phyloP scores from a whole-genome alignment of 2,797 vertebrate species.

The Aratinga solstitialis region DNA sequence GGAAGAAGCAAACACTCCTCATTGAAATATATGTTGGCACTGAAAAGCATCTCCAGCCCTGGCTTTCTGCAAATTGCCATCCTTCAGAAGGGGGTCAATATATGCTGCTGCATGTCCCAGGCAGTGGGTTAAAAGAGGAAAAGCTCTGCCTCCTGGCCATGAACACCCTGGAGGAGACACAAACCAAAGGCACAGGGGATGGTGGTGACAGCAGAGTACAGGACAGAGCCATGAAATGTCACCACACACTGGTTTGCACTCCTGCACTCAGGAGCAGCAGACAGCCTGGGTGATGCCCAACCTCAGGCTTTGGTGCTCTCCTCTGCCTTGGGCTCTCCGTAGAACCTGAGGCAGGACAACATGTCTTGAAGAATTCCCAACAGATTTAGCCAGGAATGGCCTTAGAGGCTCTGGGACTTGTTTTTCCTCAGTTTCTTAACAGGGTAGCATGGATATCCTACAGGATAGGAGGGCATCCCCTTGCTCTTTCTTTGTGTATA shows the following conservation, averaged over 20 bases:
- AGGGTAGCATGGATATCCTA: background rate
- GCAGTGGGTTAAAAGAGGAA: background rate
- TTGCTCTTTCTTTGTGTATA: background rate
- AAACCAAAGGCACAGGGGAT: background rate
- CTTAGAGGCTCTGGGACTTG: background rate
- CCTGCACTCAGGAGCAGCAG: background rate
- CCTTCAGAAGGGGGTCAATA: background rate
- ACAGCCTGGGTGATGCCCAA: fast-evolving
- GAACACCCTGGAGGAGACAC: background rate
- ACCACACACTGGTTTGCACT: background rate
- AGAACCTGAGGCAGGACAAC: background rate
- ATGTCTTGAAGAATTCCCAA: background rate
- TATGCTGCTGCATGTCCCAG: background rate
- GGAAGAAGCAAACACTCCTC: background rate
- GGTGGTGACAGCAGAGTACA: fast-evolving
- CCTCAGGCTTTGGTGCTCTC: background rate
- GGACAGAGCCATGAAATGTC: background rate
- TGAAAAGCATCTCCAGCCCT: background rate
- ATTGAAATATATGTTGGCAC: fast-evolving
- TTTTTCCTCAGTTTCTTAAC: background rate
- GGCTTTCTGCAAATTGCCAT: background rate
- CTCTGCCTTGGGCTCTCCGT: background rate
- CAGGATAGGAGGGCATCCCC: background rate
- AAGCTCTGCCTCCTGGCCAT: background rate
- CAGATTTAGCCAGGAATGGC: background rate